Evolutionary conservation across 2,888 invertebrate species (phyloP), one percentile per base, ranked within the genome.

Genomic region (Conomelus anceps): DNA sequence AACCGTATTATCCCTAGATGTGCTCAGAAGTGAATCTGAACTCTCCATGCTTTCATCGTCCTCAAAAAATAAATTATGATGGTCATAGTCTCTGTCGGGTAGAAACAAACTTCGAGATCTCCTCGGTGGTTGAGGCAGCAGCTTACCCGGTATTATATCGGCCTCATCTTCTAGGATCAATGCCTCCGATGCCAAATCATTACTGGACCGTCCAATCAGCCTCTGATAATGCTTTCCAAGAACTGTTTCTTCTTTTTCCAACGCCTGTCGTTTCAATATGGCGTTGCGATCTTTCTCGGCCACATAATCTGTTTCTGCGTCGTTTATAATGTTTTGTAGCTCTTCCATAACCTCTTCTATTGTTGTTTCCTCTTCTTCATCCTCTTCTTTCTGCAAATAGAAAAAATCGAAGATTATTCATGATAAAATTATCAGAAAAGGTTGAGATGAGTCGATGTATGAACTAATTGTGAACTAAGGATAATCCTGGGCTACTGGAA

Each of bases 91-190:
- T n/a, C 93, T 92, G 20, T 92, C 92, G 22, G 93, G 95, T 86
- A 95, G 94, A 92, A 96, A 95, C 88, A 97, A 93, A 89, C 96
- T 97, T 89, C 96, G 95, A 0, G 96, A 95, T 93, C 96, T 96
- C 91, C 97, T 94, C 0, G 97, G 97, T 87, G 97, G 97, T 92
- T 97, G 97, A 0, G 97, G 97, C 89, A 97, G 94, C 89, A 97
- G 94, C 93, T 89, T 89, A 26, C 89, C 89, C n/a, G 90, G 90
- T 4, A 90, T 89, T 85, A 91, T 91, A 22, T 90, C 90, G 22
- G 84, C 88, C 26, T 91, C 91, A 85, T 91, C 91, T 20, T 90
- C 90, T 84, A 90, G 86, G 22, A 90, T 90, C 41, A 89, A 63
- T 13, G 91, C 90, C 34, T 90, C 89, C 7, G 89, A 89, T 13